Conservation (phyloP, 2,113 vertebrate species). For the Phaetusa simplex region DNA sequence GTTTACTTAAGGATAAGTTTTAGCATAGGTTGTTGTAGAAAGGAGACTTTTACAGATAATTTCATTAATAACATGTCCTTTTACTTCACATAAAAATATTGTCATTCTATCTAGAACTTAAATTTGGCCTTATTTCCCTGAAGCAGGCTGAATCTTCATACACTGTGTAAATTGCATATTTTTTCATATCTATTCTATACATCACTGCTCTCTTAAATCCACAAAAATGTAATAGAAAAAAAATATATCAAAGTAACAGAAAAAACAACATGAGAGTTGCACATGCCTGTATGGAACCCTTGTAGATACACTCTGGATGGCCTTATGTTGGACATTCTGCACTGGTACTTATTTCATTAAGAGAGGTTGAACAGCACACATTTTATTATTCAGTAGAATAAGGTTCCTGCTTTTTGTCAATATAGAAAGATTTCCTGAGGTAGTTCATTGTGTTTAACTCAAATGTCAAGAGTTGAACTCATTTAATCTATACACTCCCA, state of each 20-base stretch:
- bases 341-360: neutral
- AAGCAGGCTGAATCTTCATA: neutral
- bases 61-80: neutral
- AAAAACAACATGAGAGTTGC: neutral
- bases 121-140: neutral
- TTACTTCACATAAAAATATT: neutral
- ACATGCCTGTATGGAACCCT: neutral
- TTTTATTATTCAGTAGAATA: neutral
- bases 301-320: neutral
- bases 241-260: neutral
- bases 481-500: neutral
- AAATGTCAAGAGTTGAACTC: neutral
- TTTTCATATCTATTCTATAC: neutral
- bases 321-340: neutral
- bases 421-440: neutral
- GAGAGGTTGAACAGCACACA: neutral
- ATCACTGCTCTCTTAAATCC: neutral
- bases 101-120: neutral
- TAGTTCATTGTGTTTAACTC: neutral
- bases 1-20: neutral
- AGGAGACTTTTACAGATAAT: neutral
- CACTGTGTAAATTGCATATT: neutral
- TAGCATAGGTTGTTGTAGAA: neutral
- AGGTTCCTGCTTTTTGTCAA: neutral
- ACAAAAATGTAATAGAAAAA: neutral